Conservation (phyloP, 1,140 invertebrate genomes). For the Drosophila funebris region DNA sequence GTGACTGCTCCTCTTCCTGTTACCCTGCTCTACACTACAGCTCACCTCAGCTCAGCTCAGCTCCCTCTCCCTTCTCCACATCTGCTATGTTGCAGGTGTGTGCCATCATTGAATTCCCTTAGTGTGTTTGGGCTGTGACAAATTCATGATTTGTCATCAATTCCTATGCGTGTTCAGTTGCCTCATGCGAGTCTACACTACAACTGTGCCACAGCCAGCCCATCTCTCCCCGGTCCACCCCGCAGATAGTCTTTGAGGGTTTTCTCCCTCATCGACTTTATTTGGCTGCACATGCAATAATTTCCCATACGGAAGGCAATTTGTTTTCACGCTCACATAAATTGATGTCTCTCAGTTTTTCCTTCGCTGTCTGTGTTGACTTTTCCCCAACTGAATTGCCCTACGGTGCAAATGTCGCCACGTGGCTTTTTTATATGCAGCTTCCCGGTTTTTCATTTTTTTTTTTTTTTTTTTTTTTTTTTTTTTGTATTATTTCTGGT, state of each 20-base stretch:
- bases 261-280: conserved; percentile 10
- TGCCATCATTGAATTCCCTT: not conserved
- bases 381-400: conserved; percentile 36
- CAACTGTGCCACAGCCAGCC: not conserved
- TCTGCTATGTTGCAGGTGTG: conserved; percentile 19
- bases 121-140: conserved; percentile 39
- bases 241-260: not conserved
- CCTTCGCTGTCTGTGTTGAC: conserved; percentile 6
- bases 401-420: conserved; percentile 52
- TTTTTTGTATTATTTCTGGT: conserved; percentile 37
- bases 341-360: conserved; percentile 56
- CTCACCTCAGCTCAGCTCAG: not conserved
- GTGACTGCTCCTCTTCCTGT: conserved; percentile 16
- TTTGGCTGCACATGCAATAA: conserved; percentile 59
- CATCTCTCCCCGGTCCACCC: not conserved
- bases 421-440: conserved; percentile 31
- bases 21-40: not conserved
- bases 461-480: conserved; percentile 3
- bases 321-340: conserved; percentile 75
- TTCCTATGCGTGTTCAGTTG: conserved; percentile 47
- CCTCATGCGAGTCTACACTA: not conserved
- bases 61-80: not conserved
- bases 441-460: not conserved
- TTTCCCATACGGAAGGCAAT: conserved; percentile 73
- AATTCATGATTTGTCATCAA: conserved; percentile 74